Evolutionary conservation across 53 echinoderm and acorn worm genomes (phyloP).

Genomic region (Crossaster papposus): DNA sequence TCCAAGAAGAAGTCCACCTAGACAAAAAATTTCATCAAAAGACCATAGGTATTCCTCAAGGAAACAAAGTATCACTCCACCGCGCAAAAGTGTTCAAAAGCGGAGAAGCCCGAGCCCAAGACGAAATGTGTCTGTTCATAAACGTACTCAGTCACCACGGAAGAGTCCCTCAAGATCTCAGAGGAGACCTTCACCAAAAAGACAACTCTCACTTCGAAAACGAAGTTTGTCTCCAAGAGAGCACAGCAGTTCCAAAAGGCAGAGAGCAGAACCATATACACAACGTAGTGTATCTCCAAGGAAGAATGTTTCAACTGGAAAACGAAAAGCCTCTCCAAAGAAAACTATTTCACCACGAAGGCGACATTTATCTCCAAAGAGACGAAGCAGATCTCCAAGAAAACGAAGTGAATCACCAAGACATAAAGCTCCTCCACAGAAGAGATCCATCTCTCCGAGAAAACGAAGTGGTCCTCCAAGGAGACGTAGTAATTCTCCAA

Average conservation of each 20-base stretch:
- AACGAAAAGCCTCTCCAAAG: constrained; percentile 30
- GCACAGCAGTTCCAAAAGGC: constrained; percentile 4
- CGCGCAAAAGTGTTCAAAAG: constrained; percentile 27
- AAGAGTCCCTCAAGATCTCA: constrained; percentile 25
- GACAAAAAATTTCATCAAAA: constrained; percentile 24
- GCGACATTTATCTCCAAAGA: constrained; percentile 20
- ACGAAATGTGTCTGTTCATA: constrained; percentile 8
- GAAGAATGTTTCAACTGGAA: constrained; percentile 12
- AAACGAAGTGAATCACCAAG: constrained; percentile 31
- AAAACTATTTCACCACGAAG: constrained; percentile 31
- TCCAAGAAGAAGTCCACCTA: constrained; percentile 45
- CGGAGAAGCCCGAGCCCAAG: constrained; percentile 34
- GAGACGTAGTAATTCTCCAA: constrained; percentile 33
- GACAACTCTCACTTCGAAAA: constrained; percentile 28
- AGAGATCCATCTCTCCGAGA: constrained; percentile 26
- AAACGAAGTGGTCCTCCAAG: constrained; percentile 3
- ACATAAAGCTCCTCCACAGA: constrained; percentile 16
- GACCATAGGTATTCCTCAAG: constrained; percentile 39
- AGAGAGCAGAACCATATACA: background rate
- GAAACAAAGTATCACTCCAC: constrained; percentile 48
- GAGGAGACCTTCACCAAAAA: constrained; percentile 40
- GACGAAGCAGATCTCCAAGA: constrained; percentile 2
- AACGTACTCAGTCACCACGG: constrained; percentile 14
- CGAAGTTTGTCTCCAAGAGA: constrained; percentile 37
- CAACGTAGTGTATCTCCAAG: constrained; percentile 23